Evolutionary conservation across 2,797 vertebrate genomes (phyloP), one percentile per base, ranked within the genome.

Genomic region (Sebastiscus tertius): DNA sequence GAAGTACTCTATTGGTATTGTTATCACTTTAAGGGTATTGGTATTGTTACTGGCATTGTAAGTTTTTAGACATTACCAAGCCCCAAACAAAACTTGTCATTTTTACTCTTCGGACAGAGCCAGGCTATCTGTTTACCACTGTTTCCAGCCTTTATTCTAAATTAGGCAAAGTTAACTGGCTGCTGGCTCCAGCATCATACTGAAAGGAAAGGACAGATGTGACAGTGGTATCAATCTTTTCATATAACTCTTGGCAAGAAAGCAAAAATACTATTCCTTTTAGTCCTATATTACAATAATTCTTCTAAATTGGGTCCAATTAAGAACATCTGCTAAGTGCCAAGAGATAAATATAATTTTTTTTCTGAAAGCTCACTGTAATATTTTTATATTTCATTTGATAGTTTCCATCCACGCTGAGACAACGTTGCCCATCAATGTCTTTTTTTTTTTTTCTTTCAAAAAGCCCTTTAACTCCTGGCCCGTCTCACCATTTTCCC

Each of bases 361-460:
- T 54, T 77, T 60, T 36, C 39, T 42, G 6, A 77, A 78, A 82
- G 27, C 34, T 70, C 31, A 24, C 7, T 9, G 0, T 46, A 24
- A 74, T 52, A 61, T 80, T 60, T 79, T 22, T 34, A 11, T n/a
- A 61, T 56, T 70, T 11, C 18, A 8, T 75, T 66, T 82, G 24
- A 82, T 58, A 46, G 66, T 87, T 81, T 82, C 52, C 64, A 73
- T 73, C 55, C 34, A 52, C 4, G 46, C 75, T 74, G 34, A 85
- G 27, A 83, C 79, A 70, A 62, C n/a, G 3, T 65, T 56, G 10
- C 54, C 39, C 72, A 75, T 79, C 14, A 58, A 71, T 68, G 52
- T 75, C 22, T 76, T 67, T 66, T 70, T 2, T 42, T 70, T 14
- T 6, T 6, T 46, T 20, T 24, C 24, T 24, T 2, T 34, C 5